Evolutionary conservation across 1,140 invertebrate genomes (phyloP).

Genomic region (Diachasmimorpha longicaudata): DNA sequence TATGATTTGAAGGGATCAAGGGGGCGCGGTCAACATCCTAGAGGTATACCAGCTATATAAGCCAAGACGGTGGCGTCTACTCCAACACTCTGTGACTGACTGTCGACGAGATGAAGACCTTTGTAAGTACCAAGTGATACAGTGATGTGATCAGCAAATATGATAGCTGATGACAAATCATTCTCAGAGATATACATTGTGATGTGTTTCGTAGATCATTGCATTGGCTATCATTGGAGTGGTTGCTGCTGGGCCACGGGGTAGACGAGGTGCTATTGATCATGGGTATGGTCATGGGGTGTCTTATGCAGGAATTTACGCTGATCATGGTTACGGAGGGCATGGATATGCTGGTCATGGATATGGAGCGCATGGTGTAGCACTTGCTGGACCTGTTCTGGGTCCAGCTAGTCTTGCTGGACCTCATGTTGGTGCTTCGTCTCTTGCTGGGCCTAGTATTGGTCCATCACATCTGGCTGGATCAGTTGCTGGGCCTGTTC

Average conservation of each 20-base stretch:
- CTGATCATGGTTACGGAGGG: constrained; percentile 38
- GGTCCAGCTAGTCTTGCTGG: constrained; percentile 48
- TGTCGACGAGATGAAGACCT: constrained; percentile 57
- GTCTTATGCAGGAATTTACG: constrained; percentile 34
- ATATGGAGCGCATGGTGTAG: constrained; percentile 49
- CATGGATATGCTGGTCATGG: constrained; percentile 32
- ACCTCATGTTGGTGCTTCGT: constrained; percentile 46
- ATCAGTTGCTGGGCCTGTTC: constrained; percentile 50
- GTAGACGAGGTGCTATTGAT: constrained; percentile 35
- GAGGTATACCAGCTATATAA: constrained; percentile 56
- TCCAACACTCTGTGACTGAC: constrained; percentile 54
- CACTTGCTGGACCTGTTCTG: constrained; percentile 48
- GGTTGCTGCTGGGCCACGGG: constrained; percentile 42
- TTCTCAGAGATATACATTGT: not conserved
- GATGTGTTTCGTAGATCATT: constrained; percentile 34
- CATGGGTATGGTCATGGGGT: constrained; percentile 32
- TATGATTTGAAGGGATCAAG: constrained; percentile 62
- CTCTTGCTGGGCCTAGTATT: constrained; percentile 49
- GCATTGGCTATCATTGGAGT: constrained; percentile 33
- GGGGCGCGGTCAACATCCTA: constrained; percentile 57
- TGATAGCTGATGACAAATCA: not conserved
- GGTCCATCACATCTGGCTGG: constrained; percentile 53
- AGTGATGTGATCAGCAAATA: not conserved
- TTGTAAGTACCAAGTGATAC: constrained; percentile 55
- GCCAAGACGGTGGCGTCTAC: constrained; percentile 40